These are phyloP conservation scores for Istiophorus platypterus DNA, from an alignment of 2,113 vertebrate species.

Conservation along the genomic window DNA sequence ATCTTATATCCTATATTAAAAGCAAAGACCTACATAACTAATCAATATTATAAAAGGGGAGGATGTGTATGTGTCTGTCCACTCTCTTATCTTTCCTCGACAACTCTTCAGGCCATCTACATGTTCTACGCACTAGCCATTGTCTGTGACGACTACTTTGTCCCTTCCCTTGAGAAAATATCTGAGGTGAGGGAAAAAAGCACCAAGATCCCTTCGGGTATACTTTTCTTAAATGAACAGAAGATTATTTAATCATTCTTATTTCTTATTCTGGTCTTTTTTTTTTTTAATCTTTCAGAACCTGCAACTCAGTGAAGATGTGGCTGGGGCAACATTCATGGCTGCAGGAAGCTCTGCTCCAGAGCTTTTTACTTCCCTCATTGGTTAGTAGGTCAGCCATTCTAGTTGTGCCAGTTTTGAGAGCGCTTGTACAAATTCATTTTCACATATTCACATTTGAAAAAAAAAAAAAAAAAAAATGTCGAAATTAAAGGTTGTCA, in stretches of 20 bases:
- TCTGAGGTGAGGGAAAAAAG: constrained; percentile 81
- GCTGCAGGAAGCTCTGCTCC: constrained; percentile 87
- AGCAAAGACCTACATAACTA: not conserved
- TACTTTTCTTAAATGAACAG: not conserved
- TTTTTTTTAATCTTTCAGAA: constrained; percentile 72
- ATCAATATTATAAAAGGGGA: not conserved
- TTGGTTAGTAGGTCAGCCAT: constrained; percentile 74
- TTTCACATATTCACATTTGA: not conserved
- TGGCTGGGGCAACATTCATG: constrained; percentile 87
- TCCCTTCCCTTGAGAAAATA: constrained; percentile 88
- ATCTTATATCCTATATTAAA: not conserved
- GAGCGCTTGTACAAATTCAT: not conserved
- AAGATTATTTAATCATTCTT: not conserved
- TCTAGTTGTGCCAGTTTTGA: not conserved
- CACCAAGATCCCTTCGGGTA: not conserved
- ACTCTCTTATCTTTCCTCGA: not conserved
- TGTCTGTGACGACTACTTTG: constrained; percentile 87
- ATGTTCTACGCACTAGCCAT: constrained; percentile 88
- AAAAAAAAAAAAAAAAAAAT: constrained; percentile 7
- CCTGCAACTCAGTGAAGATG: constrained; percentile 86
- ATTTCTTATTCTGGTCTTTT: not conserved
- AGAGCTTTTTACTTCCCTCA: constrained; percentile 87
- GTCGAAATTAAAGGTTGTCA: not conserved
- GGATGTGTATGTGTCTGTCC: not conserved
- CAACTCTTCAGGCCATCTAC: constrained; percentile 82